These are phyloP conservation scores for Typhlomys cinereus DNA, from an alignment of 2,113 vertebrate genomes.

Conservation along the genomic window DNA sequence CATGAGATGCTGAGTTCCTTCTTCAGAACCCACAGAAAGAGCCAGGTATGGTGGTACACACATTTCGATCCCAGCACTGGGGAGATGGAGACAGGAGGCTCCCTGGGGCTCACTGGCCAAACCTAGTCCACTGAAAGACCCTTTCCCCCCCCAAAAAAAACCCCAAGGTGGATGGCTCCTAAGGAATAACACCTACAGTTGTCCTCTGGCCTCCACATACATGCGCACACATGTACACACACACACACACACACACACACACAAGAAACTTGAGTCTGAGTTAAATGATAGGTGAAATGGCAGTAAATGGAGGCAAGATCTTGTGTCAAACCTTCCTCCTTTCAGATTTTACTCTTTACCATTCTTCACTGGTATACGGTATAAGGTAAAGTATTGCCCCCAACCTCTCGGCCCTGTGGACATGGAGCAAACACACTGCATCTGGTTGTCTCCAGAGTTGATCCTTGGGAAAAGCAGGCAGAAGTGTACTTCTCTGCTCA, in stretches of 20 bases:
- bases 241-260: background rate
- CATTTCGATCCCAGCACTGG: background rate
- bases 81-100: background rate
- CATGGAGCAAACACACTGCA: fast-evolving
- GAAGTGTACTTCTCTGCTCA: background rate
- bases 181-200: background rate
- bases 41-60: background rate
- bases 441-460: background rate
- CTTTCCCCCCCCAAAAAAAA: background rate
- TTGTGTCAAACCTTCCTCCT: background rate
- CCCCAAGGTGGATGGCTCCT: background rate
- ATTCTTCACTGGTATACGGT: background rate
- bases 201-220: background rate
- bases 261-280: no score
- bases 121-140: background rate
- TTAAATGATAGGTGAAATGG: background rate
- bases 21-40: background rate
- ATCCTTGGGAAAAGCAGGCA: background rate
- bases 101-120: background rate
- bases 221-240: background rate
- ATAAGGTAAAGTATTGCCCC: background rate
- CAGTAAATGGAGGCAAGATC: background rate
- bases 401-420: background rate
- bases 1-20: background rate
- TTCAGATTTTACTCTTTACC: background rate